Evolutionary conservation across 2,113 vertebrate genomes (phyloP).

Genomic region (Scomber scombrus): DNA sequence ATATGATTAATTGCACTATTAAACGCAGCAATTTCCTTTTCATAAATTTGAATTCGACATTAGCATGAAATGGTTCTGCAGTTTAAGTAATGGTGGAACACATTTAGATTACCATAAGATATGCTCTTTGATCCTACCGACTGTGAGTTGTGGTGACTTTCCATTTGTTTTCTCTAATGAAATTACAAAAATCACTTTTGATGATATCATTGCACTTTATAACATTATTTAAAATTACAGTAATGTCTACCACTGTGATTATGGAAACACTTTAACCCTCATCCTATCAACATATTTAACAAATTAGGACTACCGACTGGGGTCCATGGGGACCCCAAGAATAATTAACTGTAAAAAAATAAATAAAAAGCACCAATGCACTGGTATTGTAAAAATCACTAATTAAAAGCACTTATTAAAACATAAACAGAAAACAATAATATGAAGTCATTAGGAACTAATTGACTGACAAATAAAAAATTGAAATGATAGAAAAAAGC

Average conservation of each 20-base stretch:
- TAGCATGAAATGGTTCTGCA: constrained; percentile 26
- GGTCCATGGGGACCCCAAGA: too few species aligned
- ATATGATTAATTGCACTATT: constrained; percentile 63
- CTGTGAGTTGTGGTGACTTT: not conserved
- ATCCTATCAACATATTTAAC: too few species aligned
- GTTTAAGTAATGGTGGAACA: constrained; percentile 17
- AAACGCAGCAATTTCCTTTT: constrained; percentile 60
- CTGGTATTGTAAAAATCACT: too few species aligned
- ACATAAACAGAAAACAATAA: too few species aligned
- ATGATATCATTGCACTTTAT: not conserved
- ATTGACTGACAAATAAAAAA: too few species aligned
- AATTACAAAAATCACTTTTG: not conserved
- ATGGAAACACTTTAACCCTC: not conserved
- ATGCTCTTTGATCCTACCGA: constrained; percentile 4
- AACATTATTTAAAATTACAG: not conserved
- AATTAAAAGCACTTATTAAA: too few species aligned
- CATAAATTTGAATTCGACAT: constrained; percentile 48
- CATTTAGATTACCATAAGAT: constrained; percentile 11
- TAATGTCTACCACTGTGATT: not conserved
- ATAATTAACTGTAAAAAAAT: too few species aligned
- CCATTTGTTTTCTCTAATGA: not conserved
- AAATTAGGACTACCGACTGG: too few species aligned
- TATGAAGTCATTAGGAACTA: too few species aligned
- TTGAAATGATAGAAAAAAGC: too few species aligned
- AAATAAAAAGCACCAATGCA: too few species aligned